Evolutionary conservation across 2,797 vertebrate genomes (phyloP).

Genomic region (Lithobates sylvaticus): DNA sequence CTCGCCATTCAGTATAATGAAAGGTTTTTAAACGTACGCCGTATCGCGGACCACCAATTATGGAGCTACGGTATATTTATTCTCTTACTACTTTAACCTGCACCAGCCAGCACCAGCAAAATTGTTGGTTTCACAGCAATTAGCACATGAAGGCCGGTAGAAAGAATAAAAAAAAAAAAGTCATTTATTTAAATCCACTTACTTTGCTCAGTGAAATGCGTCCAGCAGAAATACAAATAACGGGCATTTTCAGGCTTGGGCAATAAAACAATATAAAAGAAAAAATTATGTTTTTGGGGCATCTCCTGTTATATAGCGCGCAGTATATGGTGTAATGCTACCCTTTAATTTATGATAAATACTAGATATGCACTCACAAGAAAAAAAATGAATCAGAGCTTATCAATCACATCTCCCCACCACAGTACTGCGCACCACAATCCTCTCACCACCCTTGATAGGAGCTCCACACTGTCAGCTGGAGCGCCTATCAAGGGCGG

Average conservation of each 20-base stretch:
- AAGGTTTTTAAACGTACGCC: constrained; percentile 54
- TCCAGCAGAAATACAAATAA: not conserved
- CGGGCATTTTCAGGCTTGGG: not conserved
- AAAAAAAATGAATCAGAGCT: no score
- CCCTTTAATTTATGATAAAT: no score
- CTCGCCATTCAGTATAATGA: constrained; percentile 64
- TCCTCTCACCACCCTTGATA: no score
- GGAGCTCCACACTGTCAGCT: no score
- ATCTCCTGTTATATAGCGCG: no score
- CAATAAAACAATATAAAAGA: not conserved
- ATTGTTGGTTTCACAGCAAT: constrained; percentile 25
- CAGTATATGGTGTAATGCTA: no score
- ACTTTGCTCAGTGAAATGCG: not conserved
- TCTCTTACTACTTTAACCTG: constrained; percentile 49
- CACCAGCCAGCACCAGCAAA: not conserved
- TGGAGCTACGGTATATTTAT: constrained; percentile 45
- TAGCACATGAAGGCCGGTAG: not conserved
- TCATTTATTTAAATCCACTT: not conserved
- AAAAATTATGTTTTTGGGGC: no score
- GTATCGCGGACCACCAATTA: constrained; percentile 46
- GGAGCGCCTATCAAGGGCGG: no score
- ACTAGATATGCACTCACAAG: no score
- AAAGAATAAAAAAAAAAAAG: not conserved
- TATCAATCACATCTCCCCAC: no score
- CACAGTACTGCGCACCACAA: no score